Percentiles rank a stretch among this genome's conserved stretches.
phyloP scores from a whole-genome alignment of 2,797 vertebrate species.

The Enoplosus armatus region DNA sequence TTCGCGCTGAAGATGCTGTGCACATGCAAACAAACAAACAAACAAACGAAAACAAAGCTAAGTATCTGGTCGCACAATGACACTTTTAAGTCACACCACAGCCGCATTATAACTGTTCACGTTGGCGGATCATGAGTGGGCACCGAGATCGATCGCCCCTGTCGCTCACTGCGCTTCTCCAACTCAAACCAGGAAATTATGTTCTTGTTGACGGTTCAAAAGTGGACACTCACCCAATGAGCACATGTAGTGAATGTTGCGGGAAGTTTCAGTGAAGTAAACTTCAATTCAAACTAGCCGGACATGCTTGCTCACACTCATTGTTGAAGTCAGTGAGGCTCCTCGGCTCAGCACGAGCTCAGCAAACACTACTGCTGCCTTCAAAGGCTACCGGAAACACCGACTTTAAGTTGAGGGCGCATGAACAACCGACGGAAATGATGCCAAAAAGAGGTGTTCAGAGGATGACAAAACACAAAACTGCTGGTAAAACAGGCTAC shows the following conservation, averaged over 20 bases:
- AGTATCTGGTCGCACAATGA: background rate
- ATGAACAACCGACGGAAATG: background rate
- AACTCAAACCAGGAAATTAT: background rate
- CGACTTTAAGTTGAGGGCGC: fast-evolving
- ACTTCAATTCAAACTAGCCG: conserved; percentile 34
- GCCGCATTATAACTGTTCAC: background rate
- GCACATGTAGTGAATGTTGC: conserved; percentile 46
- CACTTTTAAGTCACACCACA: background rate
- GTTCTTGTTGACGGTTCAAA: background rate
- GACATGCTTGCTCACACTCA: conserved; percentile 46
- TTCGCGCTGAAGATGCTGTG: background rate
- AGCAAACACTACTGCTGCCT: conserved; percentile 57
- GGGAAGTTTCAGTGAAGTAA: conserved; percentile 47
- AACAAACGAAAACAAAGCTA: no score
- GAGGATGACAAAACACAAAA: fast-evolving
- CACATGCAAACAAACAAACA: no score
- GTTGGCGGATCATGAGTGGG: background rate
- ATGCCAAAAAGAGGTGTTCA: background rate
- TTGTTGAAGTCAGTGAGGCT: conserved; percentile 55
- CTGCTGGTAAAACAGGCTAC: background rate
- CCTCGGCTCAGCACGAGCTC: conserved; percentile 47
- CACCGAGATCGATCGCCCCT: background rate
- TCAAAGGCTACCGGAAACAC: conserved; percentile 49
- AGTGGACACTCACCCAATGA: conserved; percentile 68
- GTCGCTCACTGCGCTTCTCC: background rate